Evolutionary conservation across 2,888 invertebrate genomes (phyloP), one percentile per base, ranked within the genome.

Genomic region (Spilosoma lubricipeda): DNA sequence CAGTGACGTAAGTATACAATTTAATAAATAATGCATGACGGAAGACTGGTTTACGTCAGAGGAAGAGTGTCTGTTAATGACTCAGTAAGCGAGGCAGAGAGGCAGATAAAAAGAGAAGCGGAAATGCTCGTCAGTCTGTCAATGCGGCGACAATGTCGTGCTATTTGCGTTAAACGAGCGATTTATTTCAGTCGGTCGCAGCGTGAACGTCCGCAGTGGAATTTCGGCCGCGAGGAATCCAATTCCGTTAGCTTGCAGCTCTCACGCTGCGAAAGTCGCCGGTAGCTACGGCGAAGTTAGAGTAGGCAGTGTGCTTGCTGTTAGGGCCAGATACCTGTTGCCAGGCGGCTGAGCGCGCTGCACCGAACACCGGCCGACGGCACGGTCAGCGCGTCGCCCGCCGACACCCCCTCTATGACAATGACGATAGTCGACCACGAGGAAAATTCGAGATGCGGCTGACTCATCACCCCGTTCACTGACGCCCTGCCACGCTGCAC

Each of bases 161-260:
- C 94, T 95, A 94, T 95, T 95, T 95, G 93, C 92, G 95, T 94
- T 93, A 94, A 93, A 95, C 91, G 93, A 92, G 93, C 94, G 93
- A 94, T 94, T 95, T 95, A 95, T 95, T 95, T 95, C 94, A 95
- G 95, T 94, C 94, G 90, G 92, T 92, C 90, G 94, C 87, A 90
- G 91, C 94, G 95, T 95, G 95, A 95, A 95, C 87, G 95, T 92
- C 94, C 95, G 92, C 94, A 85, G 88, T 88, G 95, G 95, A 94
- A 95, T 95, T 95, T 95, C 90, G 94, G 94, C 90, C 93, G 92
- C 90, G 90, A 93, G 93, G 94, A 93, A 94, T 94, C 93, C 84
- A 89, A 93, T 93, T 91, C 94, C 94, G 95, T 95, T 94, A 94
- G 91, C 87, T 91, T 90, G 91, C 80, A 85, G 80, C 82, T 83